phyloP scores from a whole-genome alignment of 2,797 vertebrate genomes.

The Leptoclinus maculatus region DNA sequence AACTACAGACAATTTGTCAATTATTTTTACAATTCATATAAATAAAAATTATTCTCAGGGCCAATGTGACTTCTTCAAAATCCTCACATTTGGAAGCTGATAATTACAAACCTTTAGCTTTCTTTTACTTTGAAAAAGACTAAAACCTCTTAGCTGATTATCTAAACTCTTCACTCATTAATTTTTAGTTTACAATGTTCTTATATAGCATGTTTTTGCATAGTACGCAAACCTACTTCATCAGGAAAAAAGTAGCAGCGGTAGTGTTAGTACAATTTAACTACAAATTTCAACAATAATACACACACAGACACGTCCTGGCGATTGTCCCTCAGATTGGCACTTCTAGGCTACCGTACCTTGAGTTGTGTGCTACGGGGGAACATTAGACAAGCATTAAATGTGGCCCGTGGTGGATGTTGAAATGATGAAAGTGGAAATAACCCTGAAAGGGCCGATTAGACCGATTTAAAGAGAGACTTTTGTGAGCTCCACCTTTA shows the following conservation, averaged over 20 bases:
- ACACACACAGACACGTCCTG: neutral
- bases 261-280: neutral
- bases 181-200: too few species aligned
- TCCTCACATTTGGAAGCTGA: neutral
- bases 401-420: neutral
- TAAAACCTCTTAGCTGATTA: neutral
- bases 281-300: neutral
- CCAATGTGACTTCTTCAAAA: neutral
- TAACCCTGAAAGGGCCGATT: neutral
- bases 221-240: neutral
- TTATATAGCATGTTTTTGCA: neutral
- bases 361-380: neutral
- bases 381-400: neutral
- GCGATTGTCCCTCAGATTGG: neutral
- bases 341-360: neutral
- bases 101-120: too few species aligned
- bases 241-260: neutral
- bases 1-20: too few species aligned
- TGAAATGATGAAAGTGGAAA: neutral
- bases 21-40: too few species aligned
- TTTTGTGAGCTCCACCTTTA: neutral
- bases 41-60: too few species aligned
- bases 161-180: too few species aligned
- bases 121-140: too few species aligned
- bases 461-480: neutral